Evolutionary conservation across 1,140 invertebrate genomes (phyloP).

Genomic region (Pseudomyrmex gracilis): DNA sequence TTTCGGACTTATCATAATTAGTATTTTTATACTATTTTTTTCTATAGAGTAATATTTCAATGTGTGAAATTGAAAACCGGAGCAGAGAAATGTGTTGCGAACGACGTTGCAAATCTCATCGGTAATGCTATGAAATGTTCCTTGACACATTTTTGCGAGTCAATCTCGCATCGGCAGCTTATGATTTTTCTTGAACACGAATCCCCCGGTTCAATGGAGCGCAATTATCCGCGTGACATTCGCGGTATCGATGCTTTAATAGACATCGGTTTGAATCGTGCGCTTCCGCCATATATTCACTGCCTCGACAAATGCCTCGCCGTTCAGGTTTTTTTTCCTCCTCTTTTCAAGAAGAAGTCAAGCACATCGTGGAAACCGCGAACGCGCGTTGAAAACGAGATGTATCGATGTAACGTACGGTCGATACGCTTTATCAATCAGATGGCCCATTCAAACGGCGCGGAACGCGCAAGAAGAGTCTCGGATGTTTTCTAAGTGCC

Average conservation of each 20-base stretch:
- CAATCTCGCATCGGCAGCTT: too few relatives aligned
- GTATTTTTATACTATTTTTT: too few relatives aligned
- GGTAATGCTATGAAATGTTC: too few relatives aligned
- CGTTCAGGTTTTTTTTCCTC: not conserved
- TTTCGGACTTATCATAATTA: not conserved
- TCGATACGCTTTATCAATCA: conserved; percentile 54
- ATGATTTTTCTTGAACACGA: not conserved
- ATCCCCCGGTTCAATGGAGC: not conserved
- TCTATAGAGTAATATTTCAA: too few relatives aligned
- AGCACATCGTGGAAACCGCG: conserved; percentile 8
- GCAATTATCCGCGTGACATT: not conserved
- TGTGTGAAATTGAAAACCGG: too few relatives aligned
- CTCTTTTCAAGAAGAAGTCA: not conserved
- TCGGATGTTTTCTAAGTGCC: conserved; percentile 48
- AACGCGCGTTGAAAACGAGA: conserved; percentile 25
- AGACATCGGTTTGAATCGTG: not conserved
- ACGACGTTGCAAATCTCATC: too few relatives aligned
- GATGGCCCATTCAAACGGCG: conserved; percentile 20
- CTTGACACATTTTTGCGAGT: too few relatives aligned
- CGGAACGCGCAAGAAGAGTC: conserved; percentile 10
- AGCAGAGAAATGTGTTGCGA: too few relatives aligned
- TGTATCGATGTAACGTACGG: not conserved
- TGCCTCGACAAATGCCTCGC: not conserved
- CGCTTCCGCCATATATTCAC: not conserved
- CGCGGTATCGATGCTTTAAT: not conserved